Percentiles rank a stretch among this genome's conserved stretches.
Evolutionary conservation across 2,113 vertebrate genomes (phyloP).

Genomic region (Anser cygnoides): DNA sequence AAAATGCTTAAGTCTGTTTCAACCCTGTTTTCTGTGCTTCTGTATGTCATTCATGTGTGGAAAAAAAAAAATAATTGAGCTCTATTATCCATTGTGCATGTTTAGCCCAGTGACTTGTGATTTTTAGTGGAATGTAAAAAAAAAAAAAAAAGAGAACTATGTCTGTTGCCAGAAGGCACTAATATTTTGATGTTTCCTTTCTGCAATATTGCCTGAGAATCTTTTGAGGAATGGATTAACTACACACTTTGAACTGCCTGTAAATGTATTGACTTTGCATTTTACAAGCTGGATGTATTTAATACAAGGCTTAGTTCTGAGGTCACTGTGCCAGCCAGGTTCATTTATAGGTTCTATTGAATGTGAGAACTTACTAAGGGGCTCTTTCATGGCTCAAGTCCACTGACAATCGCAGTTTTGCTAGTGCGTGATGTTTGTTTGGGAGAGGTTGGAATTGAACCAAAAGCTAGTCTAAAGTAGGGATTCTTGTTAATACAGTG

Average conservation of each 20-base stretch:
- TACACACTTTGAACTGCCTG: neutral
- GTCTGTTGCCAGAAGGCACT: neutral
- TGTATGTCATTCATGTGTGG: accelerated
- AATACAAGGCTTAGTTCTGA: accelerated
- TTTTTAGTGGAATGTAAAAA: neutral
- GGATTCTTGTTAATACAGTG: neutral
- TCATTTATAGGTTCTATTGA: neutral
- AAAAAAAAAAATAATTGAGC: neutral
- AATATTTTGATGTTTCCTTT: neutral
- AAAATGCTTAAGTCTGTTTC: neutral
- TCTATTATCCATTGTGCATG: neutral
- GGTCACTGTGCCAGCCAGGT: neutral
- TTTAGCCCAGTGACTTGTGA: neutral
- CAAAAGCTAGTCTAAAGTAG: neutral
- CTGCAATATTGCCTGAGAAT: neutral
- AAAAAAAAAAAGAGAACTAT: neutral
- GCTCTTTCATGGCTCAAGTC: neutral
- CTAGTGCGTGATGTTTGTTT: neutral
- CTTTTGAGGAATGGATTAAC: neutral
- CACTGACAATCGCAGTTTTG: neutral
- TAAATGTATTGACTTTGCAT: neutral
- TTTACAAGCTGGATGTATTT: neutral
- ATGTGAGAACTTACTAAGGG: neutral
- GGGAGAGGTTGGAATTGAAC: neutral
- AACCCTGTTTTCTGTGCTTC: neutral